These are phyloP conservation scores for Leucoraja ocellata DNA, from an alignment of 2,797 vertebrate genomes.

Conservation along the genomic window DNA sequence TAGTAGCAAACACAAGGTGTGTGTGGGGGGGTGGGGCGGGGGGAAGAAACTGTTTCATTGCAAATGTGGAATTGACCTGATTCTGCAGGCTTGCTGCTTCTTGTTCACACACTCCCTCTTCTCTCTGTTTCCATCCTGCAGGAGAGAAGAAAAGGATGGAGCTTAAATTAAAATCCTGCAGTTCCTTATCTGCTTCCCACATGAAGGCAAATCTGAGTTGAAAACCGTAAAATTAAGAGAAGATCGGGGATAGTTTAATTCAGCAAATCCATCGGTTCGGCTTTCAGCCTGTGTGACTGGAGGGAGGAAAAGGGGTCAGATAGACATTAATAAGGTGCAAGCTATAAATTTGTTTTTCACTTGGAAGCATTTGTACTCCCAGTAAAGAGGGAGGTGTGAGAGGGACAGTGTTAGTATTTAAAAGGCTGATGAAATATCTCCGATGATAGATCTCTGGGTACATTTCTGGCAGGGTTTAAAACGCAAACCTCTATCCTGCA, in stretches of 20 bases:
- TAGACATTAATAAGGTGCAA: slow-evolving; percentile 67
- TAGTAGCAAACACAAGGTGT: not conserved
- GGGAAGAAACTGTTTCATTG: not conserved
- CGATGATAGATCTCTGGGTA: not conserved
- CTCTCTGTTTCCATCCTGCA: slow-evolving; percentile 61
- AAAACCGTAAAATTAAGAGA: slow-evolving; percentile 94
- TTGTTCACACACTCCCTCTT: slow-evolving; percentile 54
- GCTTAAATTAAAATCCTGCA: slow-evolving; percentile 80
- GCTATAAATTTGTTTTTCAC: slow-evolving; percentile 52
- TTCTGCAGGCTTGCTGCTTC: slow-evolving; percentile 52
- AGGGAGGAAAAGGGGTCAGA: slow-evolving; percentile 54
- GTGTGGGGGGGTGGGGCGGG: too few relatives aligned
- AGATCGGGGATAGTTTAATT: slow-evolving; percentile 82
- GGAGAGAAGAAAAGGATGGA: slow-evolving; percentile 69
- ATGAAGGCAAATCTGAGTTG: slow-evolving; percentile 91
- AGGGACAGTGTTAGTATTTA: slow-evolving; percentile 3
- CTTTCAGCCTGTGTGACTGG: slow-evolving; percentile 66
- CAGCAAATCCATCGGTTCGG: slow-evolving; percentile 74
- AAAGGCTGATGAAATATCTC: slow-evolving; percentile 1
- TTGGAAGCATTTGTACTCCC: slow-evolving; percentile 27
- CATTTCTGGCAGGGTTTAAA: not conserved
- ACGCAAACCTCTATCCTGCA: not conserved
- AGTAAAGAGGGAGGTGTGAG: slow-evolving; percentile 27
- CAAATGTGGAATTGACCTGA: slow-evolving; percentile 53
- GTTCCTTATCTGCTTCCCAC: slow-evolving; percentile 90